Percentiles rank a stretch among this genome's conserved stretches.
These are phyloP conservation scores for Lutraria lutraria DNA, from an alignment of 2,888 invertebrate species.

Conservation along the genomic window DNA sequence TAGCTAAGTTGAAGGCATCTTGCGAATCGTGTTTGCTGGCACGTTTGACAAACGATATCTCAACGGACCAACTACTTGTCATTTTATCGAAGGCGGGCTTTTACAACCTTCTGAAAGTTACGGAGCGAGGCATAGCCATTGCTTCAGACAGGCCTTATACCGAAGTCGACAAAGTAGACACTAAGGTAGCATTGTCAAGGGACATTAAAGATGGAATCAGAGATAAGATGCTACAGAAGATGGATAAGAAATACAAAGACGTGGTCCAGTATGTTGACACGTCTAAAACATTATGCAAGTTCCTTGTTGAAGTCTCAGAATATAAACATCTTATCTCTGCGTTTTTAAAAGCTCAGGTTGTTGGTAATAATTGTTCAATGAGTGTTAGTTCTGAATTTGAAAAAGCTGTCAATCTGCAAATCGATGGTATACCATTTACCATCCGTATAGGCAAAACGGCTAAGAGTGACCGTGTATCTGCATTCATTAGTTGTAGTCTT, in stretches of 20 bases:
- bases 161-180: background rate
- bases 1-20: slow-evolving; percentile 6
- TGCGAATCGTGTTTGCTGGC: slow-evolving; percentile 32
- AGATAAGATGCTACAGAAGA: background rate
- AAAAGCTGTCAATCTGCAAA: background rate
- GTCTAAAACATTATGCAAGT: background rate
- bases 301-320: background rate
- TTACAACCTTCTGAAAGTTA: background rate
- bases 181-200: background rate
- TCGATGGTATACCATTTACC: background rate
- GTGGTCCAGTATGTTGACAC: background rate
- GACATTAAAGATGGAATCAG: background rate
- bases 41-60: background rate
- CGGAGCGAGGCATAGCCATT: background rate
- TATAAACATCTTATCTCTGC: background rate
- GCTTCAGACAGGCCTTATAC: background rate
- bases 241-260: background rate
- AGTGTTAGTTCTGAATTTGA: background rate
- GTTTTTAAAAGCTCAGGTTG: background rate
- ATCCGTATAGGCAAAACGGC: background rate
- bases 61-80: background rate
- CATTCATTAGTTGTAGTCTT: background rate
- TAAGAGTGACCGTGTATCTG: background rate
- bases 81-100: background rate
- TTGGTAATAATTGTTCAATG: background rate